phyloP scores from a whole-genome alignment of 30 jellyfish, hydroid and myxozoan genomes.

The Mastigias papua region DNA sequence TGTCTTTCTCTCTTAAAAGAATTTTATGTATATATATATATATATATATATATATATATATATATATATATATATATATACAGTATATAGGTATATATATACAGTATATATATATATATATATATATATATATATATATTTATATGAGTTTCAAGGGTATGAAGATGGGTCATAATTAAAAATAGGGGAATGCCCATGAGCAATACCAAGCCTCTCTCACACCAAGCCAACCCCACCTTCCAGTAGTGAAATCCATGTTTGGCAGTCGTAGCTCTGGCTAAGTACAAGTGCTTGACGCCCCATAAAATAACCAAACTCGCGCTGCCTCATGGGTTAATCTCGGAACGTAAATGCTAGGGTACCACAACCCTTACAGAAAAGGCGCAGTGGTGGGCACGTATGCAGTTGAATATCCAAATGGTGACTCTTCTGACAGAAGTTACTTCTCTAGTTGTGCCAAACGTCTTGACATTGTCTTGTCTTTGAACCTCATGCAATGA shows the following conservation, averaged over 20 bases:
- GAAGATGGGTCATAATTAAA: too few relatives aligned
- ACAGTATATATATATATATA: too few relatives aligned
- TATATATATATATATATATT: too few relatives aligned
- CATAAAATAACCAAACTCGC: slow-evolving; percentile 19
- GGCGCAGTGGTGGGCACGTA: neutral
- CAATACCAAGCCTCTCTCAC: neutral
- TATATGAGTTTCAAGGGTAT: too few relatives aligned
- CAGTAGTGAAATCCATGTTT: neutral
- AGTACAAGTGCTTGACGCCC: neutral
- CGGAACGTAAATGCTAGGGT: slow-evolving; percentile 1
- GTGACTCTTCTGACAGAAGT: slow-evolving; percentile 18
- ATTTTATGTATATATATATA: too few relatives aligned
- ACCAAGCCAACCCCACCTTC: neutral
- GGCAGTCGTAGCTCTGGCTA: neutral
- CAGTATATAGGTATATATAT: too few relatives aligned
- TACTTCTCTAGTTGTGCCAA: neutral
- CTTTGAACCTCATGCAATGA: slow-evolving; percentile 2
- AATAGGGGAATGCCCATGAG: neutral
- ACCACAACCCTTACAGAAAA: neutral
- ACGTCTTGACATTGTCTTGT: slow-evolving; percentile 32
- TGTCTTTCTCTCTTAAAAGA: too few relatives aligned
- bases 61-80: too few relatives aligned
- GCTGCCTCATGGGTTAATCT: slow-evolving; percentile 21
- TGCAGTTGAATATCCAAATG: neutral
- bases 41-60: too few relatives aligned